Percentiles rank a stretch among this genome's conserved stretches.
Evolutionary conservation across 2,113 vertebrate genomes (phyloP).

Genomic region (Gila orcuttii): DNA sequence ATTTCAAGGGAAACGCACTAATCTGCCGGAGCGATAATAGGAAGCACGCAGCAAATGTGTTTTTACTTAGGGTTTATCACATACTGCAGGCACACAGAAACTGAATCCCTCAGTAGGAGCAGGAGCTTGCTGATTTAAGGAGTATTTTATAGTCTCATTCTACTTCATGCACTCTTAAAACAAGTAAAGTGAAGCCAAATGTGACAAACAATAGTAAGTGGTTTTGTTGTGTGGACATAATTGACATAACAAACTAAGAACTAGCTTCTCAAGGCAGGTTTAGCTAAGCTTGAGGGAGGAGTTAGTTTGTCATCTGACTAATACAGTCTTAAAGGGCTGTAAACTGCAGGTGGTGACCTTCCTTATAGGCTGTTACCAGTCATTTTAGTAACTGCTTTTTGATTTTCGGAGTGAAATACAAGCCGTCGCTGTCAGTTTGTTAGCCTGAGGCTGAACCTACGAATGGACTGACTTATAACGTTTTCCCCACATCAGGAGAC

Average conservation of each 20-base stretch:
- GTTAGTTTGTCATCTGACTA: not conserved
- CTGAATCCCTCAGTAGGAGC: not conserved
- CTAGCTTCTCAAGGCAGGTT: not conserved
- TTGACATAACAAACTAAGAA: not conserved
- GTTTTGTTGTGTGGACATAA: not conserved
- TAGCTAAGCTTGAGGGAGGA: not conserved
- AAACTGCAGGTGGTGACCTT: not conserved
- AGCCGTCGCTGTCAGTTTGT: no score
- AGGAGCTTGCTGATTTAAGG: not conserved
- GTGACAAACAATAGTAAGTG: not conserved
- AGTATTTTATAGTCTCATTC: not conserved
- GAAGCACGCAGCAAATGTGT: not conserved
- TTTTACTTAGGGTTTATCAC: constrained; percentile 1
- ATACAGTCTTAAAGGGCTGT: not conserved
- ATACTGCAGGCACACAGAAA: not conserved
- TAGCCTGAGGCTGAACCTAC: not conserved
- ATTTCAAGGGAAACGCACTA: no score
- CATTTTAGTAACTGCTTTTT: no score
- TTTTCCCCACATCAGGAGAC: constrained; percentile 82
- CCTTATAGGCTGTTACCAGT: not conserved
- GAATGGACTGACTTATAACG: not conserved
- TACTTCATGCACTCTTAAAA: not conserved
- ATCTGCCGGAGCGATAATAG: no score
- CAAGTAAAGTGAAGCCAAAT: not conserved
- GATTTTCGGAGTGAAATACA: no score